Evolutionary conservation across 2,888 invertebrate species (phyloP).

Genomic region (Dorcus parallelipipedus): DNA sequence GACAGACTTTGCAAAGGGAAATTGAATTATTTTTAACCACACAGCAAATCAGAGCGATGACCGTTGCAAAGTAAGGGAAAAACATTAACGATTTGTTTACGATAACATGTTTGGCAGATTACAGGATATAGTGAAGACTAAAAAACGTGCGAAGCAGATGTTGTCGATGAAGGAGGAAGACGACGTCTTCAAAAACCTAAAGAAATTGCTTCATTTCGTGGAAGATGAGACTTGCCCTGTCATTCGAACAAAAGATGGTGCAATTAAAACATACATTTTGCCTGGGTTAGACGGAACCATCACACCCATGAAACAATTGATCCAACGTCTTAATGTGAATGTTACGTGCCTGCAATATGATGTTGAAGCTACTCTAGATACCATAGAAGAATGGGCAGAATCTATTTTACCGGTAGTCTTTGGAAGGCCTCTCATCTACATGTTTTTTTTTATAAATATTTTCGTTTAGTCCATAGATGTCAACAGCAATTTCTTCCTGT

Average conservation of each 20-base stretch:
- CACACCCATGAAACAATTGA: constrained; percentile 52
- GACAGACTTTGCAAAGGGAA: constrained; percentile 85
- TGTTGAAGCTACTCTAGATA: constrained; percentile 47
- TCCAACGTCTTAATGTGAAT: constrained; percentile 52
- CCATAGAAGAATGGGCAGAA: constrained; percentile 53
- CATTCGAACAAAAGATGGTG: neutral
- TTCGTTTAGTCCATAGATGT: too few relatives aligned
- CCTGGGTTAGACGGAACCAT: constrained; percentile 71
- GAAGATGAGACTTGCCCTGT: neutral
- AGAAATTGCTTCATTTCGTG: neutral
- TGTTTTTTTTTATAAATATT: too few relatives aligned
- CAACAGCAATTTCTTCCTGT: neutral
- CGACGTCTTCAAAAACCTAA: neutral
- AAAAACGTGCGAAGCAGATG: constrained; percentile 49
- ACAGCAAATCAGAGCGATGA: constrained; percentile 76
- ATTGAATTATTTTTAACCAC: constrained; percentile 84
- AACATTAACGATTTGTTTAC: too few relatives aligned
- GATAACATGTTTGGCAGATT: too few relatives aligned
- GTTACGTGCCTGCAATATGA: constrained; percentile 56
- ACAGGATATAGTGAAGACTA: too few relatives aligned
- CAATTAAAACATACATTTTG: constrained; percentile 49
- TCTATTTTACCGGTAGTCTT: constrained; percentile 52
- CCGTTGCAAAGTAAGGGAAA: constrained; percentile 60
- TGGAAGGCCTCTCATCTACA: constrained; percentile 46
- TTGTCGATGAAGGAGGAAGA: constrained; percentile 39